Conservation (phyloP, 2,113 vertebrate species). For the Psophia crepitans region DNA sequence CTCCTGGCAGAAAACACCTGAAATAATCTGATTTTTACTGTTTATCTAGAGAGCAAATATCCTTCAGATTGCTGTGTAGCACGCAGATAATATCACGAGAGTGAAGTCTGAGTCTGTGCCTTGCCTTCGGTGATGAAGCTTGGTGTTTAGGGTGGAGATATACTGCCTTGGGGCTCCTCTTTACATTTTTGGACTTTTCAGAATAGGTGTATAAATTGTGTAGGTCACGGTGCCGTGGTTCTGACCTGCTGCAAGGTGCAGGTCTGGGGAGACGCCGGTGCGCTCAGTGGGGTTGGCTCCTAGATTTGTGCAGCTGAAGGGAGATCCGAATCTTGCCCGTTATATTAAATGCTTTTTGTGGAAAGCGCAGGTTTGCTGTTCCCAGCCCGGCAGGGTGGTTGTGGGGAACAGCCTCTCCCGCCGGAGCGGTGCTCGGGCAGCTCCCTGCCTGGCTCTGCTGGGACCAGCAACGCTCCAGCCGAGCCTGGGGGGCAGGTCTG, state of each 20-base stretch:
- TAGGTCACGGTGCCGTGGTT: background rate
- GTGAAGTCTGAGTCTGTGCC: background rate
- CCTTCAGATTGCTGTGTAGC: background rate
- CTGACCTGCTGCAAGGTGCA: accelerated
- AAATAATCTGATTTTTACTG: slow-evolving; percentile 14
- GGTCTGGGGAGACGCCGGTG: background rate
- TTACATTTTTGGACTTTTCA: background rate
- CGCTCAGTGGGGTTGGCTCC: background rate
- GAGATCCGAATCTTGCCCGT: accelerated
- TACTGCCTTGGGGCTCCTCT: accelerated
- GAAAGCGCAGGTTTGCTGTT: accelerated
- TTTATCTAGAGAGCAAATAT: background rate
- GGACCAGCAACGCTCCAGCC: accelerated
- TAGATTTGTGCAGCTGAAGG: background rate
- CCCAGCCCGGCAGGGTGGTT: no score
- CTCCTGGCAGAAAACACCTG: background rate
- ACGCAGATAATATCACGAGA: accelerated
- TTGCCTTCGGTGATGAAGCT: background rate
- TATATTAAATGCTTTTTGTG: accelerated
- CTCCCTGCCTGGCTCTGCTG: background rate
- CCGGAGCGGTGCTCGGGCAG: background rate
- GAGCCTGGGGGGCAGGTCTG: accelerated
- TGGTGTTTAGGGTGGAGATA: no score
- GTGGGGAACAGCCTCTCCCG: accelerated
- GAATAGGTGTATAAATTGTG: no score